Percentiles rank a stretch among this genome's conserved stretches.
Conservation (phyloP, 2,888 invertebrate genomes). For the Polia nebulosa region DNA sequence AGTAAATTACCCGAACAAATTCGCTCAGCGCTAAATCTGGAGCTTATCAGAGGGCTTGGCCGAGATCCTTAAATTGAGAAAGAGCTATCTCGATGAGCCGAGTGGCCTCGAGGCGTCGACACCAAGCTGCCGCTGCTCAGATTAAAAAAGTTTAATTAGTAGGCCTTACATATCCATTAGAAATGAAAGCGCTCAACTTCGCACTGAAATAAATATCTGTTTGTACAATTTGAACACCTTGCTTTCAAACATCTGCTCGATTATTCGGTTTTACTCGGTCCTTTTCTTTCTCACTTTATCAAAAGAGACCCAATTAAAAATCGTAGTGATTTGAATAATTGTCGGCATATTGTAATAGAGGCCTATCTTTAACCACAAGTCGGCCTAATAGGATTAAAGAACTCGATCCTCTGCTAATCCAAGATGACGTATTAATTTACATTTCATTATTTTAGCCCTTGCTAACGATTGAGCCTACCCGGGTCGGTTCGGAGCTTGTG, state of each 20-base stretch:
- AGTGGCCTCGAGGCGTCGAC: slow-evolving; percentile 83
- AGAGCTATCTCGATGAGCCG: slow-evolving; percentile 85
- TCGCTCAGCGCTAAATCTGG: slow-evolving; percentile 88
- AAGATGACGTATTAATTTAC: slow-evolving; percentile 83
- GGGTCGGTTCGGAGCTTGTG: slow-evolving; percentile 51
- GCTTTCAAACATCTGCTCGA: neutral
- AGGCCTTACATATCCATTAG: slow-evolving; percentile 76
- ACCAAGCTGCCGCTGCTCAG: slow-evolving; percentile 79
- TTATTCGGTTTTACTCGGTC: slow-evolving; percentile 15
- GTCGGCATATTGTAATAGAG: slow-evolving; percentile 61
- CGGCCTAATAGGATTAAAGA: slow-evolving; percentile 77
- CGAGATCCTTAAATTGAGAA: slow-evolving; percentile 87
- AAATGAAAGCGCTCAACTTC: slow-evolving; percentile 58
- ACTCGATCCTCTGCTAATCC: slow-evolving; percentile 75
- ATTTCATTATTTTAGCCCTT: slow-evolving; percentile 77
- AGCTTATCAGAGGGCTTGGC: slow-evolving; percentile 85
- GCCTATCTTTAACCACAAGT: slow-evolving; percentile 75
- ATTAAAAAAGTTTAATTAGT: slow-evolving; percentile 88
- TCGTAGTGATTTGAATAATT: slow-evolving; percentile 66
- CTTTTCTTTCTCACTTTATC: slow-evolving; percentile 32
- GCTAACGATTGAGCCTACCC: slow-evolving; percentile 50
- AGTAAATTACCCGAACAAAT: slow-evolving; percentile 90
- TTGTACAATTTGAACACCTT: slow-evolving; percentile 31
- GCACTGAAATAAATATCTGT: slow-evolving; percentile 40
- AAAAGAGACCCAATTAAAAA: slow-evolving; percentile 69